Conservation (phyloP, 2,113 vertebrate genomes). For the Tachysurus vachellii region DNA sequence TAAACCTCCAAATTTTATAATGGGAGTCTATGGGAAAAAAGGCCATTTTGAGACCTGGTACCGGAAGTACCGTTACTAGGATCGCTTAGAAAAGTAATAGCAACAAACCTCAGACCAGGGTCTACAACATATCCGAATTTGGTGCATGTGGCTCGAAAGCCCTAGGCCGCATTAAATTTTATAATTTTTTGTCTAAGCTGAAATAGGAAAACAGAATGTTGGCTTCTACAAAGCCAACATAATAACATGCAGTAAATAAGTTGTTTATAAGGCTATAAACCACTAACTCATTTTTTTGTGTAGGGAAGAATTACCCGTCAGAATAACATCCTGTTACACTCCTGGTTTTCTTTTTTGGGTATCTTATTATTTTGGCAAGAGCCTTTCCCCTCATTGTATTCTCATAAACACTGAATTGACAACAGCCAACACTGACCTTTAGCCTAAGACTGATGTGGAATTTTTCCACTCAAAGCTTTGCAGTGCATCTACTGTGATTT, state of each 20-base stretch:
- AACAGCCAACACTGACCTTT: slow-evolving; percentile 14
- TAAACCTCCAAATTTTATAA: no score
- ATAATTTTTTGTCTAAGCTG: no score
- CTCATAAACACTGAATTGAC: slow-evolving; percentile 4
- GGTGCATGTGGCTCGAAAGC: no score
- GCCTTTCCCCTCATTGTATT: slow-evolving; percentile 22
- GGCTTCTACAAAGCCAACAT: no score
- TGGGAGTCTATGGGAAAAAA: no score
- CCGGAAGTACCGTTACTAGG: no score
- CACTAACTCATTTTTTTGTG: not conserved
- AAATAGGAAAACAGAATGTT: no score
- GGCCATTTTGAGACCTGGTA: no score
- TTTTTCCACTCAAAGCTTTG: not conserved
- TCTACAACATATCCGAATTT: no score
- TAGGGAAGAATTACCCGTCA: not conserved
- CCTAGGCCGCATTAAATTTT: no score
- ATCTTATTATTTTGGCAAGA: slow-evolving; percentile 7
- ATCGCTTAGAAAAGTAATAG: no score
- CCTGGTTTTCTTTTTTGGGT: not conserved
- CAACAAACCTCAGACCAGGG: no score
- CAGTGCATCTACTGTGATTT: not conserved
- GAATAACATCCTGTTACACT: not conserved
- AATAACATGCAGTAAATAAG: not conserved
- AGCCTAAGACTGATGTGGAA: not conserved
- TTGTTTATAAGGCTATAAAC: slow-evolving; percentile 2